phyloP scores from a whole-genome alignment of 1,140 invertebrate species.

The Drosophila tsacasi region DNA sequence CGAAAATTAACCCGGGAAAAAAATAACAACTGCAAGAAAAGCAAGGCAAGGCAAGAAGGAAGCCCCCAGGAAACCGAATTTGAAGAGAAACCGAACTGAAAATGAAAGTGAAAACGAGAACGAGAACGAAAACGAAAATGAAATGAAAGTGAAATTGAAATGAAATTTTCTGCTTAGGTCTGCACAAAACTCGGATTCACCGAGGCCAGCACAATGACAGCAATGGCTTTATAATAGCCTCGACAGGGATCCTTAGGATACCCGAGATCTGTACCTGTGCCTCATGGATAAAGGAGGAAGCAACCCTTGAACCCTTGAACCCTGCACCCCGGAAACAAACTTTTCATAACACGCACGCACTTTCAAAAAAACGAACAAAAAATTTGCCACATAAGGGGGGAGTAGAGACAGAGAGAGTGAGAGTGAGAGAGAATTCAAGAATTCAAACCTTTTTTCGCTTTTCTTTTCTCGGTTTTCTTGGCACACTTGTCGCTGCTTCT shows the following conservation, averaged over 20 bases:
- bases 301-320: not conserved
- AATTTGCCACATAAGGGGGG: constrained; percentile 13
- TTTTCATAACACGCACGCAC: constrained; percentile 43
- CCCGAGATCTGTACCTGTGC: constrained; percentile 11
- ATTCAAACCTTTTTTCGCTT: constrained; percentile 34
- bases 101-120: constrained; percentile 10
- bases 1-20: constrained; percentile 53
- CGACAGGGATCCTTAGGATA: not conserved
- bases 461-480: constrained; percentile 5
- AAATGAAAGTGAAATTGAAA: constrained; percentile 7
- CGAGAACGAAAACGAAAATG: not conserved
- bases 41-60: not conserved
- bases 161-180: constrained; percentile 55
- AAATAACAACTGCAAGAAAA: constrained; percentile 7
- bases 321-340: constrained; percentile 29
- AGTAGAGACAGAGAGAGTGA: not conserved
- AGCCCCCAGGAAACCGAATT: constrained; percentile 23
- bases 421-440: constrained; percentile 5
- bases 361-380: constrained; percentile 36
- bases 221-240: constrained; percentile 56
- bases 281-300: not conserved
- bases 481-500: constrained; percentile 14
- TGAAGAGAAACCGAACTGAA: constrained; percentile 9
- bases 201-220: constrained; percentile 46
- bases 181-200: constrained; percentile 47